Evolutionary conservation across 1,140 invertebrate species (phyloP).

Genomic region (Carposina sasakii): DNA sequence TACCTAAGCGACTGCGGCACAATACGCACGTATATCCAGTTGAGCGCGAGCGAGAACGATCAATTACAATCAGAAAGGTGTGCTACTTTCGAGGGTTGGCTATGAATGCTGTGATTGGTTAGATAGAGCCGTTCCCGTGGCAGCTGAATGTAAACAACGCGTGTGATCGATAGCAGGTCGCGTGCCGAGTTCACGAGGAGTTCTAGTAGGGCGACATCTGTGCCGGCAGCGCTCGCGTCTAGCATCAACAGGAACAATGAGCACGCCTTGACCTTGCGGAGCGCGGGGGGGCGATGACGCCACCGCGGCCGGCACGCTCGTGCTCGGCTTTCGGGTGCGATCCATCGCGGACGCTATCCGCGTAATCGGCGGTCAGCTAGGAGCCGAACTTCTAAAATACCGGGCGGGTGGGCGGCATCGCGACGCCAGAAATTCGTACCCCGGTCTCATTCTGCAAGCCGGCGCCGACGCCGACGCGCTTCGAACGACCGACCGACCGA

Average conservation of each 20-base stretch:
- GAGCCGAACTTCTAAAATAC: constrained; percentile 61
- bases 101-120: no score
- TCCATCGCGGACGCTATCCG: constrained; percentile 66
- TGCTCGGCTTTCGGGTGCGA: constrained; percentile 68
- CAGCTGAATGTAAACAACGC: constrained; percentile 57
- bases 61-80: no score
- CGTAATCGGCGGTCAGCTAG: constrained; percentile 63
- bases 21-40: no score
- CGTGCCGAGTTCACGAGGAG: constrained; percentile 18
- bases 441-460: constrained; percentile 60
- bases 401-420: constrained; percentile 49
- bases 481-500: constrained; percentile 68
- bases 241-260: constrained; percentile 52
- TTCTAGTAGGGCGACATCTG: constrained; percentile 23
- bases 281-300: constrained; percentile 62
- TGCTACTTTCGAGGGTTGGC: no score
- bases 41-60: no score
- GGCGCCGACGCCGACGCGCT: constrained; percentile 67
- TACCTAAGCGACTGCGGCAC: no score
- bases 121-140: constrained; percentile 62
- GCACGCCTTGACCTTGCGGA: constrained; percentile 65
- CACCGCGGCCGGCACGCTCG: constrained; percentile 60
- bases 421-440: constrained; percentile 42
- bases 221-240: constrained; percentile 34
- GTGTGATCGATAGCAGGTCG: constrained; percentile 54